Base-by-base conservation (phyloP, 2,888 invertebrate genomes). In the Ophioninae sp. region DNA sequence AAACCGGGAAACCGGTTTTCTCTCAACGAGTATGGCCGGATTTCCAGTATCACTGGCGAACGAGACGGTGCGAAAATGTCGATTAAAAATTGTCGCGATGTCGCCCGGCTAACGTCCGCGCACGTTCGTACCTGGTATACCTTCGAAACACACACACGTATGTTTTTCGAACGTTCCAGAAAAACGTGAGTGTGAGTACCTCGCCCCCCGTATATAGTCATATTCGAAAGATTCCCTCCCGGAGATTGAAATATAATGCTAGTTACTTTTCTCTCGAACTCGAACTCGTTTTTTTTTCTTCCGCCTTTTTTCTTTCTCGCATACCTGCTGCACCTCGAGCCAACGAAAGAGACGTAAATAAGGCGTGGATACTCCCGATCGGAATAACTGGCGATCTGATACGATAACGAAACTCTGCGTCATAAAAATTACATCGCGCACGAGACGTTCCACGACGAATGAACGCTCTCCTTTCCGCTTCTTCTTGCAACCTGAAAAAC, bases 21-120 rank as follows among this genome's bases (percentile, higher is more conserved):
- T 75, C 88, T 85, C 86, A 85, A 88, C 89, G 89, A 89, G 90
- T 88, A 90, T 89, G 90, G 89, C 89, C 88, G 90, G 88, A 83
- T 85, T 85, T 86, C 85, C 82, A 84, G 85, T 85, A 84, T 86
- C 82, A 82, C 79, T 79, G 71, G 69, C 61, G 74, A 82, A 75
- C 76, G 73, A 65, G 81, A 75, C 82, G 79, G 80, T 85, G 86
- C 84, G 82, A 85, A 85, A 86, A 79, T 85, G 84, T 85, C 85
- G 85, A 85, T 86, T 79, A 83, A 85, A 85, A 84, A 85, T 81
- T 86, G 80, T 78, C 82, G 63, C 79, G 84, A 78, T 85, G 82
- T 84, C 84, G 81, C 74, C 74, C 78, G 69, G 63, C n/a, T 64
- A 67, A 74, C 30, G 64, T 61, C 77, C 10, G 74, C 10, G 74